phyloP scores from a whole-genome alignment of 2,113 vertebrate genomes.

The Drymodes brunneopygia region DNA sequence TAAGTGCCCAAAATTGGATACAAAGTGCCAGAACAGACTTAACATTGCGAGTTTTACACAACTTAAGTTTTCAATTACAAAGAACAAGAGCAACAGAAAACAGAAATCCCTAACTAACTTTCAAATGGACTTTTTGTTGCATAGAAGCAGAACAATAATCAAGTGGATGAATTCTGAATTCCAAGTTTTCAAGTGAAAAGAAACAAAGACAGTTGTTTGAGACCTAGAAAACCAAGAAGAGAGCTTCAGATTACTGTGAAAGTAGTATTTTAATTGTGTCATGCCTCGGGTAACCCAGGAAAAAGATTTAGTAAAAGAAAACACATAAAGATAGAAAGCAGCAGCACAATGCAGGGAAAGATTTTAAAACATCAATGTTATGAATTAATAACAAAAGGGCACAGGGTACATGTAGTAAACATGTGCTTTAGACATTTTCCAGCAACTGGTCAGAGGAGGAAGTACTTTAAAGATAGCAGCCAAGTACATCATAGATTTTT shows the following conservation, averaged over 20 bases:
- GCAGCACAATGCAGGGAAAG: background rate
- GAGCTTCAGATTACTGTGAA: background rate
- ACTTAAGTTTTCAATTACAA: background rate
- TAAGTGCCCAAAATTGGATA: background rate
- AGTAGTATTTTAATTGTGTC: background rate
- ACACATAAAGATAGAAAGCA: background rate
- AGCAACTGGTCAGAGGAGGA: background rate
- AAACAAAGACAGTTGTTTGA: background rate
- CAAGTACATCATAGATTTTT: background rate
- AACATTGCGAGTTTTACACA: accelerated
- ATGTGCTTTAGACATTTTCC: background rate
- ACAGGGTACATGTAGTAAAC: background rate
- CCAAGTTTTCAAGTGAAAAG: background rate
- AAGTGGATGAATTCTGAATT: background rate
- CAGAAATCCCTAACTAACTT: background rate
- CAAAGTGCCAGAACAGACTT: background rate
- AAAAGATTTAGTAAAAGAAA: background rate
- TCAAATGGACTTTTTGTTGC: background rate
- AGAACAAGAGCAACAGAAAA: background rate
- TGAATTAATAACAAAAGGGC: background rate
- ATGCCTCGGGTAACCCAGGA: background rate
- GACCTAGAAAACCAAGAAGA: background rate
- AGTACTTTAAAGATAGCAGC: background rate
- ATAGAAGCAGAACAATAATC: background rate
- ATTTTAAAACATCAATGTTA: background rate